Conservation (phyloP, 2,797 vertebrate species). For the Mormyrops boulengeri region DNA sequence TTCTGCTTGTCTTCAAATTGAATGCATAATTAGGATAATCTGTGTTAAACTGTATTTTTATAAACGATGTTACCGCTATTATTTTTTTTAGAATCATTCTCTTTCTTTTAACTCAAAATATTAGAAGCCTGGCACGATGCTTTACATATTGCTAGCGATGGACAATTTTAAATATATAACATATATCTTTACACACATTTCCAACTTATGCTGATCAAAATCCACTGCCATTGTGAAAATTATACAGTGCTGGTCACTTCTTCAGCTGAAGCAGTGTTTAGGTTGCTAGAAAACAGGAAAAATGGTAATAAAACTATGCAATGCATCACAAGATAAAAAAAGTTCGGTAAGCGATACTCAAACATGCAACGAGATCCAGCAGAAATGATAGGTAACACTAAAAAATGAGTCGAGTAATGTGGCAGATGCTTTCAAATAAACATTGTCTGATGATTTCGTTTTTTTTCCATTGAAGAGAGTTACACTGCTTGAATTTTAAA, state of each 20-base stretch:
- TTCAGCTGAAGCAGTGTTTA: constrained; percentile 59
- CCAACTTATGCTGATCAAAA: constrained; percentile 58
- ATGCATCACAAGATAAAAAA: constrained; percentile 38
- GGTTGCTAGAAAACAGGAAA: constrained; percentile 44
- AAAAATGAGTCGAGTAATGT: constrained; percentile 32
- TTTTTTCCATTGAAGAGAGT: constrained; percentile 40
- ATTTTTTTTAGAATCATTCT: constrained; percentile 85
- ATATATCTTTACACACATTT: constrained; percentile 77
- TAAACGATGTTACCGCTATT: constrained; percentile 35
- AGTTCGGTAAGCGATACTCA: constrained; percentile 36
- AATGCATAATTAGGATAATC: constrained; percentile 64
- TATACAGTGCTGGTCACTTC: constrained; percentile 62
- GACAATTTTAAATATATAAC: constrained; percentile 82
- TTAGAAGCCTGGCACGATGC: constrained; percentile 80
- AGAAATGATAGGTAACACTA: constrained; percentile 52
- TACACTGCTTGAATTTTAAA: constrained; percentile 44
- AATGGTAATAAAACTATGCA: constrained; percentile 42
- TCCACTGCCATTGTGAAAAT: constrained; percentile 49
- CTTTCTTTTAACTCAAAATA: constrained; percentile 76
- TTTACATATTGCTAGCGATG: constrained; percentile 93
- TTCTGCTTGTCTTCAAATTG: constrained; percentile 47
- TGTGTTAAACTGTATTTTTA: constrained; percentile 50
- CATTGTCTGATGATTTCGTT: constrained; percentile 41
- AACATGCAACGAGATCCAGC: constrained; percentile 62
- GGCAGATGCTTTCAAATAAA: constrained; percentile 50